These are phyloP conservation scores for Orchesella cincta DNA, from an alignment of 1,140 invertebrate species.

Conservation along the genomic window DNA sequence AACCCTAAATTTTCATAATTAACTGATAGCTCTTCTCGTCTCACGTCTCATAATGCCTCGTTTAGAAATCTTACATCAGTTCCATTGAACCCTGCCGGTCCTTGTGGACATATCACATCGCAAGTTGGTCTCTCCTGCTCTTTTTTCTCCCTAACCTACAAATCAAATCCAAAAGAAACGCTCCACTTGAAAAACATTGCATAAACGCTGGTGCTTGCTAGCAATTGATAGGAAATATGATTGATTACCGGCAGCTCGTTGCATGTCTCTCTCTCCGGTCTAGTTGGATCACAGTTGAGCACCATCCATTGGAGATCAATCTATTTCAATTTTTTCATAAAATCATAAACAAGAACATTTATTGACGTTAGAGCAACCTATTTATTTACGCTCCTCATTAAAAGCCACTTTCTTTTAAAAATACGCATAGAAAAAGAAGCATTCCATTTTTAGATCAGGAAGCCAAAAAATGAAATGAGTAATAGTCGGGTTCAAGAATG, in stretches of 20 bases:
- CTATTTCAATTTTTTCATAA: constrained; percentile 55
- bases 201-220: background rate
- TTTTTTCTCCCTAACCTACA: constrained; percentile 36
- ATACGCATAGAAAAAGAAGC: no score
- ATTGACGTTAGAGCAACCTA: no score
- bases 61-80: constrained; percentile 58
- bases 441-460: no score
- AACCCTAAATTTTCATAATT: constrained; percentile 45
- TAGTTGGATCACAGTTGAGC: constrained; percentile 73
- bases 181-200: background rate
- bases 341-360: background rate
- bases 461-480: no score
- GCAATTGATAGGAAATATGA: constrained; percentile 24
- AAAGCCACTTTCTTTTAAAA: no score
- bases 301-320: constrained; percentile 81
- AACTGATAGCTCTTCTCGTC: background rate
- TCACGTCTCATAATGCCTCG: no score
- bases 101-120: constrained; percentile 63
- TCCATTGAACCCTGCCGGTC: constrained; percentile 64
- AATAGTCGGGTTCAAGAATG: no score
- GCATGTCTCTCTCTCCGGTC: constrained; percentile 70
- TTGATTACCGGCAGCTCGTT: constrained; percentile 66
- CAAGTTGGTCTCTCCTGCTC: constrained; percentile 52
- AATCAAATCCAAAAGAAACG: background rate
- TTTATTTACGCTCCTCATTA: no score